phyloP scores from a whole-genome alignment of 2,797 vertebrate species.

The Eidolon dupreanum region DNA sequence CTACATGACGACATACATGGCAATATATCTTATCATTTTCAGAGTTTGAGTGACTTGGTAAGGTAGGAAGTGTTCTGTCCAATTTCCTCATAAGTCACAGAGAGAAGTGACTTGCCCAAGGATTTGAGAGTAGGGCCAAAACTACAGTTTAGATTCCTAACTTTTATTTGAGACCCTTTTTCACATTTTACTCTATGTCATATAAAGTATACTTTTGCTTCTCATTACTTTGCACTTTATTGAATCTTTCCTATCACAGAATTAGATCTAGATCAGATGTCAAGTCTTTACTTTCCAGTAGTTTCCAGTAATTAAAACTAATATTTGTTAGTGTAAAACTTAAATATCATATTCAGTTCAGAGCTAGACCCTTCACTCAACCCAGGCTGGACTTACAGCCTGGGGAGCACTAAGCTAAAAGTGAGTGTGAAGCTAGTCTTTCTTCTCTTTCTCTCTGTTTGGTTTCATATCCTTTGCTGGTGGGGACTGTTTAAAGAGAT shows the following conservation, averaged over 20 bases:
- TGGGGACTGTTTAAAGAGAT: background rate
- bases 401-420: background rate
- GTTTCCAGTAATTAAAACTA: background rate
- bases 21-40: background rate
- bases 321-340: background rate
- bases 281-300: background rate
- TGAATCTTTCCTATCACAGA: background rate
- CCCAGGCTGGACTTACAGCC: background rate
- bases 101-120: background rate
- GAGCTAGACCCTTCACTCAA: background rate
- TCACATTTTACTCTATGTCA: background rate
- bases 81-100: background rate
- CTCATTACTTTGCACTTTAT: background rate
- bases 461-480: background rate
- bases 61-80: background rate
- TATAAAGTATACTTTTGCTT: background rate
- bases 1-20: background rate
- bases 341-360: background rate
- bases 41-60: background rate
- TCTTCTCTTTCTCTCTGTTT: background rate
- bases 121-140: background rate
- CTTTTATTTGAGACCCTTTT: background rate
- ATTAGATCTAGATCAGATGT: background rate
- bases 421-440: rapidly evolving
- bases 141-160: background rate